Evolutionary conservation across 2,113 vertebrate species (phyloP).

Genomic region (Lonchura striata): DNA sequence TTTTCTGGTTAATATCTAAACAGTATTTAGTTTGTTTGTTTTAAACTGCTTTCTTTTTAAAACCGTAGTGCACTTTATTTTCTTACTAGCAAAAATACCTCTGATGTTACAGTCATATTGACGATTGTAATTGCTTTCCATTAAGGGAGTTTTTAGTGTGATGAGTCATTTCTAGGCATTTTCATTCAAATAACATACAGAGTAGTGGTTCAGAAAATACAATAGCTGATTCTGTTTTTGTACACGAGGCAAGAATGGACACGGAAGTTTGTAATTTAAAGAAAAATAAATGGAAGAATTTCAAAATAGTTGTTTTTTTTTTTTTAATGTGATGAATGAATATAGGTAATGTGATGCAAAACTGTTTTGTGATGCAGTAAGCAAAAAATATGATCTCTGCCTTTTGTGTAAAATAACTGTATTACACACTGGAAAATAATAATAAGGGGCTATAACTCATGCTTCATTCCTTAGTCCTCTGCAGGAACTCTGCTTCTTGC

Average conservation of each 20-base stretch:
- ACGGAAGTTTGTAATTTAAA: neutral
- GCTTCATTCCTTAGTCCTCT: neutral
- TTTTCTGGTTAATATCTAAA: neutral
- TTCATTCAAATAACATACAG: neutral
- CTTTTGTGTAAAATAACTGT: neutral
- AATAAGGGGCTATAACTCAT: neutral
- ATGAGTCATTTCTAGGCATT: neutral
- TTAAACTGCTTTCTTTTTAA: neutral
- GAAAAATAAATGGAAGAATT: neutral
- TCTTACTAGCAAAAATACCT: neutral
- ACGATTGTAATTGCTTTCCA: neutral
- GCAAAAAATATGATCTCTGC: neutral
- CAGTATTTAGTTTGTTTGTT: neutral
- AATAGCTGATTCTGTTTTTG: neutral
- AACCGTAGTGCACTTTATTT: neutral
- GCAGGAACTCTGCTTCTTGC: neutral
- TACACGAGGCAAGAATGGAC: neutral
- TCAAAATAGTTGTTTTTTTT: neutral
- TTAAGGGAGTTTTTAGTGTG: neutral
- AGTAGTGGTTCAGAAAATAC: neutral
- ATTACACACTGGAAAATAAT: neutral
- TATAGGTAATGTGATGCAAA: neutral
- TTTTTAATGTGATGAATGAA: neutral
- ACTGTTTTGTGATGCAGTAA: neutral
- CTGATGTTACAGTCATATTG: neutral